Evolutionary conservation across 2,113 vertebrate genomes (phyloP).

Genomic region (Paramisgurnus dabryanus): DNA sequence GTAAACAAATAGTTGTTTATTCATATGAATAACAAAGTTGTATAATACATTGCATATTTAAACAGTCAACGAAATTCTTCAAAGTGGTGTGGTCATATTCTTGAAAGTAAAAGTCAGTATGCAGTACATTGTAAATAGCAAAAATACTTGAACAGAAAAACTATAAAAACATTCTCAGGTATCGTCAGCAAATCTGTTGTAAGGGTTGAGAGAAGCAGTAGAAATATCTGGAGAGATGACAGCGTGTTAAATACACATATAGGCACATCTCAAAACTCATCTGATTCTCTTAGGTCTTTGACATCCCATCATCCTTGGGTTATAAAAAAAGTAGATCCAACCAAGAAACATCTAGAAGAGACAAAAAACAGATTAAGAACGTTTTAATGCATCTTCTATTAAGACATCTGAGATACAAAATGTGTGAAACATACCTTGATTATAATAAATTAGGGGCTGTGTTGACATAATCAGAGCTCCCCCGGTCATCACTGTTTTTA

Average conservation of each 20-base stretch:
- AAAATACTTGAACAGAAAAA: conserved; percentile 44
- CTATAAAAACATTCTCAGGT: conserved; percentile 67
- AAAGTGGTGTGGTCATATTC: not conserved
- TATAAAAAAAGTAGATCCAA: not conserved
- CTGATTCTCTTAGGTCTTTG: not conserved
- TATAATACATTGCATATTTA: not conserved
- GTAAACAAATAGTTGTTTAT: not conserved
- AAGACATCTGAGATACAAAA: not conserved
- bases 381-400: no score
- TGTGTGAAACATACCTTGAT: conserved; percentile 3
- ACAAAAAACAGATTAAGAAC: not conserved
- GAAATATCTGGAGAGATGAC: not conserved
- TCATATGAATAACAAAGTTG: not conserved
- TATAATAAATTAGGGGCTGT: not conserved
- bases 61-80: not conserved
- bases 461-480: conserved; percentile 50
- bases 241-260: no score
- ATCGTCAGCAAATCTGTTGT: conserved; percentile 62
- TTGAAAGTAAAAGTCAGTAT: not conserved
- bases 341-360: not conserved
- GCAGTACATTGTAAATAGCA: not conserved
- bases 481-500: conserved; percentile 42
- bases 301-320: not conserved
- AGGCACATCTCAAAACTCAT: not conserved
- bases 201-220: conserved; percentile 5